Base-by-base conservation (phyloP, 2,888 invertebrate genomes). In the Tigriopus californicus region DNA sequence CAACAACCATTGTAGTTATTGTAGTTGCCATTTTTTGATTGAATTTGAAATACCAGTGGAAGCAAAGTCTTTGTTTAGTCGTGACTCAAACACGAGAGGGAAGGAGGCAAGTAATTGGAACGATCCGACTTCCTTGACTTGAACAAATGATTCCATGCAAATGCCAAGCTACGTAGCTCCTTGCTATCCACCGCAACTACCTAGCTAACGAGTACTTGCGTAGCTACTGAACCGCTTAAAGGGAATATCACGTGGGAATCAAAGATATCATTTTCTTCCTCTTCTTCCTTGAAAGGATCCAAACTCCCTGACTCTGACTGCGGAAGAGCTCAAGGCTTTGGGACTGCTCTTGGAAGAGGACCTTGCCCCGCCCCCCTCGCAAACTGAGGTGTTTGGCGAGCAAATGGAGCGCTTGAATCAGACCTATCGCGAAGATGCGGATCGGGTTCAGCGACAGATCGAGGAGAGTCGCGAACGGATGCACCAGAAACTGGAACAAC, bases 301-400 rank as follows among this genome's bases (percentile, higher is more conserved):
- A 62, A 54, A 64, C 63, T 24, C 65, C n/a, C 22, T 22, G 48
- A 41, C 42, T 13, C 1, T 25, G 46, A 46, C 33, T 44, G 44
- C n/a, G 10, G 57, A 44, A 24, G 33, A 18, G 13, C 46, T 20
- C 24, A 24, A 15, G 25, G 41, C 49, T 4, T 15, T 59, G 44
- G 42, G 41, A 18, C 22, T 13, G 15, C 63, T 66, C 25, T 60
- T 71, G 33, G 71, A 74, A 5, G 64, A 70, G 25, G 68, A 66
- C 55, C 64, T 75, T 60, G 74, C 74, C 25, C 74, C 74, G 6
- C 65, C 69, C 3, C 75, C 75, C 1, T 67, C 67, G 11, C 68
- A 70, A 58, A 71, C 72, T 55, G 72, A 72, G 24, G 67, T 75
- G 18, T 75, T 75, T 66, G 75, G 75, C 73, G 66, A 65, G 66